These are phyloP conservation scores for Drosophila tani DNA, from an alignment of 1,140 invertebrate genomes.

Conservation along the genomic window DNA sequence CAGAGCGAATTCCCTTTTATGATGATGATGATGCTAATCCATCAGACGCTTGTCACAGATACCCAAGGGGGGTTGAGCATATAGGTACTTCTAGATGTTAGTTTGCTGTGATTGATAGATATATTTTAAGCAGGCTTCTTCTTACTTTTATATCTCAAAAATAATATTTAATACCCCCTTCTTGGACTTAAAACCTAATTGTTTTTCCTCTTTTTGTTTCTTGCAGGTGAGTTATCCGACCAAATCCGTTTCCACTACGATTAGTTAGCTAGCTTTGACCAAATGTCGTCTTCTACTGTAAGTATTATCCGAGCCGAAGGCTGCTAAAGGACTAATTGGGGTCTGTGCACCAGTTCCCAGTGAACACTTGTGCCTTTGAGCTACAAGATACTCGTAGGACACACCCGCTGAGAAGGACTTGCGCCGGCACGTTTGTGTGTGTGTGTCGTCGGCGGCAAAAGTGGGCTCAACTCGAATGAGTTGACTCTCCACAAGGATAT, in stretches of 20 bases:
- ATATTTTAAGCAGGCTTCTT: background rate
- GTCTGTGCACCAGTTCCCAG: constrained; percentile 21
- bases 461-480: constrained; percentile 39
- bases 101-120: background rate
- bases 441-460: background rate
- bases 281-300: constrained; percentile 63
- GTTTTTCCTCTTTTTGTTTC: constrained; percentile 18
- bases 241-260: constrained; percentile 15
- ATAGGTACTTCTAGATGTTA: background rate
- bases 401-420: constrained; percentile 31
- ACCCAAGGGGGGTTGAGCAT: background rate
- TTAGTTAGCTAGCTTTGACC: constrained; percentile 27
- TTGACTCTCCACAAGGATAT: constrained; percentile 42
- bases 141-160: background rate
- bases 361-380: constrained; percentile 37
- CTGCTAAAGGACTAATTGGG: constrained; percentile 43
- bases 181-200: constrained; percentile 2
- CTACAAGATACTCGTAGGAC: constrained; percentile 17
- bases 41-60: constrained; percentile 16
- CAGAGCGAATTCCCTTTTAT: constrained; percentile 34
- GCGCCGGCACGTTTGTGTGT: constrained; percentile 1
- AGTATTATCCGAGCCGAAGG: constrained; percentile 57
- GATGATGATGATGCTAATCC: constrained; percentile 22
- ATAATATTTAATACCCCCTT: background rate
- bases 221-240: constrained; percentile 67